Evolutionary conservation across 2,113 vertebrate species (phyloP), one percentile per base, ranked within the genome.

Genomic region (Dasyornis broadbenti): DNA sequence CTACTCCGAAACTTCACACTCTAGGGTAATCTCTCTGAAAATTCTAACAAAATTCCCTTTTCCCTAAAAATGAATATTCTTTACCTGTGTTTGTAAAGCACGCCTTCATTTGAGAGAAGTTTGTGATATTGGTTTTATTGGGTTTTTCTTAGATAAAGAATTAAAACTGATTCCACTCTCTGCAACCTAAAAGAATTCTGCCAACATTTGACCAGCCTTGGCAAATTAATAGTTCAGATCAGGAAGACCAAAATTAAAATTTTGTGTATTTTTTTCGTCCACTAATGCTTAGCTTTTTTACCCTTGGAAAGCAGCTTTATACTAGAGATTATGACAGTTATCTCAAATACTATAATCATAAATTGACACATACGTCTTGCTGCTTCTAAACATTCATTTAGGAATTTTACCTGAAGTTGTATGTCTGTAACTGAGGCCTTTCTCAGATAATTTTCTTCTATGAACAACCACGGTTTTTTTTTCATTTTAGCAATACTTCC

Each of bases 401-500:
- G 52, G 11, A 90, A 65, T 85, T 82, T 70, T 45, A 26, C 37
- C 61, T 42, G 2, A 35, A 57, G 26, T 15, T 37, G 1, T 40
- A 10, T 33, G 3, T 61, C n/a, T 73, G 31, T 42, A 91, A n/a
- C 6, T 18, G 11, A 45, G 27, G 27, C 13, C 6, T 65, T 37
- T 19, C 42, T 78, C 57, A 60, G 30, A n/a, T 69, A 31, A 70
- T 33, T 22, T 70, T 16, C 11, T 27, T 56, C 45, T 76, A 37
- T 76, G 16, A 82, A 71, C 3, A 9, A 18, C n/a, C 12, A 1
- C 53, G 26, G 26, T 57, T 21, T 71, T 57, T 23, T 91, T 92
- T 85, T 44, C 57, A 31, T 95, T 96, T 50, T 90, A 99, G 99
- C 99, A 99, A 99, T 99, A 99, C 87, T 99, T 99, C 97, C 99